Conservation (phyloP, 1,140 invertebrate genomes). For the Rhyacophila brunnea region DNA sequence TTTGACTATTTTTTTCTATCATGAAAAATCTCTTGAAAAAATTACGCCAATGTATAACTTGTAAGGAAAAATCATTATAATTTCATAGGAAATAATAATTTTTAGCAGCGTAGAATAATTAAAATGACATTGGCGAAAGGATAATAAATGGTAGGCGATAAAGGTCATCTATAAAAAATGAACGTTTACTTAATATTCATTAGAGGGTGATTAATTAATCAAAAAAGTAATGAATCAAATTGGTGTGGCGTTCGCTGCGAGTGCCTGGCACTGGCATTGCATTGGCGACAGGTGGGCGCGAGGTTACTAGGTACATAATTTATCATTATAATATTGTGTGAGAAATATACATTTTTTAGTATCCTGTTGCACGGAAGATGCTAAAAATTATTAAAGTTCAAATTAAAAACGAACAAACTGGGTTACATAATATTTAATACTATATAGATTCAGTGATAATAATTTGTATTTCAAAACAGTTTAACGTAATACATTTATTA, state of each 20-base stretch:
- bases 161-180: conserved; percentile 11
- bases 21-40: no score
- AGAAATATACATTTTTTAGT: no score
- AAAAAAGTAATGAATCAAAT: conserved; percentile 22
- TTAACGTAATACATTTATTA: no score
- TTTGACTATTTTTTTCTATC: no score
- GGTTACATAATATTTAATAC: neutral
- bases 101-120: neutral
- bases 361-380: no score
- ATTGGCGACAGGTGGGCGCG: neutral
- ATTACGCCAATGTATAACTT: no score
- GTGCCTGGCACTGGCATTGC: neutral
- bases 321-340: neutral
- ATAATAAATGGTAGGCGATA: neutral
- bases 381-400: no score
- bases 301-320: neutral
- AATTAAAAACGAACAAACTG: neutral
- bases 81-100: no score
- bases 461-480: neutral
- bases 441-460: neutral
- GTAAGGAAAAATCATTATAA: no score
- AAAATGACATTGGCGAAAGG: neutral
- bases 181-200: conserved; percentile 20
- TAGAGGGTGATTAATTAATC: conserved; percentile 23
- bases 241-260: conserved; percentile 1